Base-by-base conservation (phyloP, 2,888 invertebrate genomes). In the Agrotis exclamationis region DNA sequence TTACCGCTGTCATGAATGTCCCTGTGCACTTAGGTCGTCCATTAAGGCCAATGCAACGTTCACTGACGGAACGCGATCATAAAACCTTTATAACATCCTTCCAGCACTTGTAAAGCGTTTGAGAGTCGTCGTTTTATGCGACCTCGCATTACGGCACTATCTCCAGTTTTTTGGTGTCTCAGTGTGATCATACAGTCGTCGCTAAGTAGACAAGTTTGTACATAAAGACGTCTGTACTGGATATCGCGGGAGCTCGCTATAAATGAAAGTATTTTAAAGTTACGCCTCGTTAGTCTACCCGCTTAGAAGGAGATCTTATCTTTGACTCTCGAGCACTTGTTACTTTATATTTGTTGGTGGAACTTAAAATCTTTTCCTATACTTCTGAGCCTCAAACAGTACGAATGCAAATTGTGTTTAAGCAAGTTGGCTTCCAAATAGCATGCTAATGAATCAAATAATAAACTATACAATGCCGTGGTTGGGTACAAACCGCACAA, bases 31-130 rank as follows among this genome's bases (percentile, higher is more conserved):
- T 95, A 96, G 95, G 90, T 93, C 94, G 93, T 94, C 95, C 96
- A 96, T 96, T 96, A 96, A 93, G 93, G 89, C 91, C 91, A 91
- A 90, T 94, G 96, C 95, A 96, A 89, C 93, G 92, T 91, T 90
- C 90, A 90, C 93, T 94, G 95, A 95, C 93, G 94, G 93, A 94
- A 95, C 93, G 94, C 91, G 94, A 93, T 94, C 95, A 92, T 96
- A 95, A 96, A 96, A 96, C 93, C 94, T 95, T 96, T 96, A 96
- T 94, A 95, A 95, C 95, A 95, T 95, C 95, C 95, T 95, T 95
- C 95, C 94, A 95, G 93, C 92, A 95, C 96, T 95, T 95, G 95
- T 96, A 95, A 95, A 95, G 90, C 95, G 94, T 93, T 95, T 93
- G 91, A 94, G 92, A 93, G 90, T 93, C 88, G 87, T 89, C 88